These are phyloP conservation scores for Malurus leucopterus DNA, from an alignment of 2,797 vertebrate genomes.

Conservation along the genomic window DNA sequence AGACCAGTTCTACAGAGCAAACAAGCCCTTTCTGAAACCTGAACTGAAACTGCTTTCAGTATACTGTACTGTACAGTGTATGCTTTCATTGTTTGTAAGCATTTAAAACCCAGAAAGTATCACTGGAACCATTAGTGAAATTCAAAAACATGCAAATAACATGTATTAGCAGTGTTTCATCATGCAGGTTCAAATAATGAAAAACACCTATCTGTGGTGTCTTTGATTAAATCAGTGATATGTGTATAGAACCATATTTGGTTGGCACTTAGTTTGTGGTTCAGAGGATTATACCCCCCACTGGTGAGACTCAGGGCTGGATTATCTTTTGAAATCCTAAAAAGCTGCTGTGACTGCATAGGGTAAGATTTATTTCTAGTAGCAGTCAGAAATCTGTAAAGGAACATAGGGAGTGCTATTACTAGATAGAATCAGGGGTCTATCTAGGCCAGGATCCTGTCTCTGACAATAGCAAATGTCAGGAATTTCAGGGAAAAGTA, in stretches of 20 bases:
- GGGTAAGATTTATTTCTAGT: not conserved
- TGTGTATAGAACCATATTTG: not conserved
- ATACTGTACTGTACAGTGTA: not conserved
- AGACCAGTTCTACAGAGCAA: not conserved
- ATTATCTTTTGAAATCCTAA: conserved; percentile 31
- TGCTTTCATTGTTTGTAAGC: not conserved
- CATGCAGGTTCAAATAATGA: not conserved
- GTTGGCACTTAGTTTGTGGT: not conserved
- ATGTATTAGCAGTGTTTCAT: not conserved
- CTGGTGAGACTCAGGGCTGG: not conserved
- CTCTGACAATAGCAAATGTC: not conserved
- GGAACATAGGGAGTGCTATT: not conserved
- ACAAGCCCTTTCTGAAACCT: not conserved
- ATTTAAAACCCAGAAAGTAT: not conserved
- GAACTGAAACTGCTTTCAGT: not conserved
- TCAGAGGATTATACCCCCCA: not conserved
- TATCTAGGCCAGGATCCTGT: not conserved
- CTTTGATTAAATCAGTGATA: not conserved
- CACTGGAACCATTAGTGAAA: not conserved
- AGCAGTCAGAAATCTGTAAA: conserved; percentile 1
- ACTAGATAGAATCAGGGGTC: not conserved
- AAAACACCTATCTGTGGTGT: not conserved
- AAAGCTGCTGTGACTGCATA: not conserved
- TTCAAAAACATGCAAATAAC: not conserved
- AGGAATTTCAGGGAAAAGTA: not conserved